Percentiles rank a stretch among this genome's conserved stretches.
These are phyloP conservation scores for Melipona beecheii DNA, from an alignment of 2,888 invertebrate species.

Conservation along the genomic window DNA sequence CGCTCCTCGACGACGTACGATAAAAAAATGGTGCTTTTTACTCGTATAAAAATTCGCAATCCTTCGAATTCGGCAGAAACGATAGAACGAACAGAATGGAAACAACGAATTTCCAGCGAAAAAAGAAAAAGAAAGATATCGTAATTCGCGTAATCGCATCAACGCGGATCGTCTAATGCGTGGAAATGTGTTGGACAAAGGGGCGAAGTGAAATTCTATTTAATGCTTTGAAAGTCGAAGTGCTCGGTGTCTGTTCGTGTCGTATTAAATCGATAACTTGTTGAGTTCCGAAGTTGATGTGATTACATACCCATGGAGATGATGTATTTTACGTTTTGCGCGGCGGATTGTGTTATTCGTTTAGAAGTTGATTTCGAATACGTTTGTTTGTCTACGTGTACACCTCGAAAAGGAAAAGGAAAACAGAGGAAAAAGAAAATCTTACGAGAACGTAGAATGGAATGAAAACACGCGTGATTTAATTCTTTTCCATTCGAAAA, in stretches of 20 bases:
- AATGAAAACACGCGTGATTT: background rate
- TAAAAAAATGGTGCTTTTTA: too few relatives aligned
- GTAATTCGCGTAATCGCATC: slow-evolving; percentile 8
- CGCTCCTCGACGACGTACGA: too few relatives aligned
- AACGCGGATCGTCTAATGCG: slow-evolving; percentile 2
- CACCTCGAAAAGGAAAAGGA: too few relatives aligned
- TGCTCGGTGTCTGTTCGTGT: background rate
- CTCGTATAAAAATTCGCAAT: too few relatives aligned
- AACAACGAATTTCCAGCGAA: background rate
- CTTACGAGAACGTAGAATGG: background rate
- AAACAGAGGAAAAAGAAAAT: background rate
- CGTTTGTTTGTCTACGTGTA: too few relatives aligned
- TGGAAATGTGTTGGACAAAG: background rate
- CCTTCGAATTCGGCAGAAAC: too few relatives aligned
- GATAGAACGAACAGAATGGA: too few relatives aligned
- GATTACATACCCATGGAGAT: background rate
- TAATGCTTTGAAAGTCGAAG: slow-evolving; percentile 1
- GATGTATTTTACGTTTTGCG: background rate
- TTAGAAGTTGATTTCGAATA: background rate
- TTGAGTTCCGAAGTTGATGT: background rate
- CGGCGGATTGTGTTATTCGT: background rate
- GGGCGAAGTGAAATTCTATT: slow-evolving; percentile 28
- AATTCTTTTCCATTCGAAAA: background rate
- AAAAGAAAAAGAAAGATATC: background rate
- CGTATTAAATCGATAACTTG: slow-evolving; percentile 11